phyloP scores from a whole-genome alignment of 2,888 invertebrate genomes.

The Hymenopus coronatus region DNA sequence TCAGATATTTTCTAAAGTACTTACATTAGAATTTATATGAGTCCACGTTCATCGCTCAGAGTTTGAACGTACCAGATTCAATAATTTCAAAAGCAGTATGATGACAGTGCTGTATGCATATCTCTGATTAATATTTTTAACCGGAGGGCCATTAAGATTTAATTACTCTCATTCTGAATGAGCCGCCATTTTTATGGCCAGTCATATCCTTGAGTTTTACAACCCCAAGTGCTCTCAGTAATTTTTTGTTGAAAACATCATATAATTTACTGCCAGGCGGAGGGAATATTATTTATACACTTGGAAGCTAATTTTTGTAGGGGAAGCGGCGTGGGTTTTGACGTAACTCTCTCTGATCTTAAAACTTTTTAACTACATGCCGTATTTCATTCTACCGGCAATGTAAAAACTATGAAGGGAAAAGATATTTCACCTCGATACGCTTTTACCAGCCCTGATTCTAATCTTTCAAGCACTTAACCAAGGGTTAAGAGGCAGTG shows the following conservation, averaged over 20 bases:
- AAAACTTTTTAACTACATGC: background rate
- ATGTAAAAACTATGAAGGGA: background rate
- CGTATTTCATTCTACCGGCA: background rate
- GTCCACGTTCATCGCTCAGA: too few species aligned
- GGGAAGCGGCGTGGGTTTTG: background rate
- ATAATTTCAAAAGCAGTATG: too few species aligned
- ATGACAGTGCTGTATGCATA: background rate
- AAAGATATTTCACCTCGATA: background rate
- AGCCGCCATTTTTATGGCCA: background rate
- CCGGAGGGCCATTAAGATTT: background rate
- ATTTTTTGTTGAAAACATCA: background rate
- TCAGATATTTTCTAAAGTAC: too few species aligned
- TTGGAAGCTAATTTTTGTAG: background rate
- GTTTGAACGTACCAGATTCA: too few species aligned
- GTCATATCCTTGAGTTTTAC: background rate
- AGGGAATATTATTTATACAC: background rate
- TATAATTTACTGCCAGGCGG: background rate
- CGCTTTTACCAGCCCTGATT: background rate
- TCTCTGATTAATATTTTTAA: background rate
- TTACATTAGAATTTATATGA: too few species aligned
- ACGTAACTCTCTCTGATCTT: background rate
- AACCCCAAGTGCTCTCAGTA: background rate
- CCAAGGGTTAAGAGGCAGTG: background rate
- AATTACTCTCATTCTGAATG: background rate
- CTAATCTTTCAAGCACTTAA: background rate